phyloP scores from a whole-genome alignment of 1,140 invertebrate genomes.

The Sminthurides bifidus region DNA sequence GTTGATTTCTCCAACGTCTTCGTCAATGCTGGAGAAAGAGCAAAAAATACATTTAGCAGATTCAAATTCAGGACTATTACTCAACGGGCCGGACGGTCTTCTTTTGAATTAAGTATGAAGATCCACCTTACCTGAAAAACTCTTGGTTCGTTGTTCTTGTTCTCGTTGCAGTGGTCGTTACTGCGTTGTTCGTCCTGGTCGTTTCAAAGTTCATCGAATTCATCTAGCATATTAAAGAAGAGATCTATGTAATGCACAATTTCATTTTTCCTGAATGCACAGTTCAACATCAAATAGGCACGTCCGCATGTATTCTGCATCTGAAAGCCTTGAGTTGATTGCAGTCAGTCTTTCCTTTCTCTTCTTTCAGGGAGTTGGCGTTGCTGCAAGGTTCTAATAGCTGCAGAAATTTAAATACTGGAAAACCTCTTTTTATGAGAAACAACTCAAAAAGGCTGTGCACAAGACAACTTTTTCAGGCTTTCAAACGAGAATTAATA shows the following conservation, averaged over 20 bases:
- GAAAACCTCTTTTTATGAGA: no score
- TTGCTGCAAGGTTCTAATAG: no score
- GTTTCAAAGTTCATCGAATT: neutral
- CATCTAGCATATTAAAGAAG: no score
- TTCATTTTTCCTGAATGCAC: neutral
- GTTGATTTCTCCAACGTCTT: constrained; percentile 23
- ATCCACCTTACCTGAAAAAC: constrained; percentile 1
- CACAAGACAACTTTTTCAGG: no score
- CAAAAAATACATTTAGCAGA: neutral
- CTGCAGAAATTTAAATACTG: no score
- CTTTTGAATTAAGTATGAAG: neutral
- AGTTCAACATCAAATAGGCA: neutral
- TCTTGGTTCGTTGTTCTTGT: neutral
- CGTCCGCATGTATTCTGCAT: neutral
- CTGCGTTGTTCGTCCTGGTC: neutral
- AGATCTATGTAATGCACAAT: no score
- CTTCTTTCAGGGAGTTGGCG: no score
- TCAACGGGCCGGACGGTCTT: no score
- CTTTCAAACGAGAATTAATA: no score
- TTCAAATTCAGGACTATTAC: neutral
- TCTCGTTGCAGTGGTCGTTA: neutral
- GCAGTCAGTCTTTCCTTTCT: no score
- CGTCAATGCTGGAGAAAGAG: constrained; percentile 10
- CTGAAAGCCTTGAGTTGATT: no score
- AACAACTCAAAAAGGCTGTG: no score